Base-by-base conservation (phyloP, 2,888 invertebrate genomes). In the Cylindroiulus punctatus region DNA sequence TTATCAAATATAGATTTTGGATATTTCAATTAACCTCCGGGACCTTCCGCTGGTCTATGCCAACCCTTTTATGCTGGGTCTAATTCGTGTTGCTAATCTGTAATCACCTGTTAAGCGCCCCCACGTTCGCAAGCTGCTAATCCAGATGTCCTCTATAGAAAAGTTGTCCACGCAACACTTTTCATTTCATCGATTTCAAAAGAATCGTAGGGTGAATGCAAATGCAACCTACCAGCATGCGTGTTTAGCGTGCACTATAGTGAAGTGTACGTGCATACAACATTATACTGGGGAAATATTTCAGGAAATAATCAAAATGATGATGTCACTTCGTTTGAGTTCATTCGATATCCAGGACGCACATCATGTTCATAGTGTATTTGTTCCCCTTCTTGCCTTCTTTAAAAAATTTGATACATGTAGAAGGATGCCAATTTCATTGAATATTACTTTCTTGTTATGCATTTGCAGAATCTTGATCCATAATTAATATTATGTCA, bases 121-220 rank as follows among this genome's bases (percentile, higher is more conserved):
- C 22, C 57, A 26, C 57, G 57, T 12, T 22, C 8, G 22, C 57
- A 22, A 65, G 57, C 57, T 65, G 57, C 52, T 65, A 65, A 10
- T 22, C 22, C 57, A 65, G 57, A 65, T 65, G 57, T 22, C 57
- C 57, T 19, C 57, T 65, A 19, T 22, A 65, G 57, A 65, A 65
- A 65, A 22, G 22, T 65, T 65, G 0, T 26, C 7, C 57, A 65
- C 22, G 57, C 57, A 65, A 65, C 57, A 65, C 22, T 22, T 65
- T 65, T 65, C 57, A 65, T 65, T 65, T 65, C 22, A 65, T 65
- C 57, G 57, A 65, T 65, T 65, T 65, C 10, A 65, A 65, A 26
- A 65, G 57, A 19, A 65, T 26, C 57, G 8, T 22, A 22, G 5
- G 22, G 57, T 65, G 10, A 7, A 22, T 57, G 57, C 22, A 22